phyloP scores from a whole-genome alignment of 2,797 vertebrate genomes.

The Coregonus ussuriensis region DNA sequence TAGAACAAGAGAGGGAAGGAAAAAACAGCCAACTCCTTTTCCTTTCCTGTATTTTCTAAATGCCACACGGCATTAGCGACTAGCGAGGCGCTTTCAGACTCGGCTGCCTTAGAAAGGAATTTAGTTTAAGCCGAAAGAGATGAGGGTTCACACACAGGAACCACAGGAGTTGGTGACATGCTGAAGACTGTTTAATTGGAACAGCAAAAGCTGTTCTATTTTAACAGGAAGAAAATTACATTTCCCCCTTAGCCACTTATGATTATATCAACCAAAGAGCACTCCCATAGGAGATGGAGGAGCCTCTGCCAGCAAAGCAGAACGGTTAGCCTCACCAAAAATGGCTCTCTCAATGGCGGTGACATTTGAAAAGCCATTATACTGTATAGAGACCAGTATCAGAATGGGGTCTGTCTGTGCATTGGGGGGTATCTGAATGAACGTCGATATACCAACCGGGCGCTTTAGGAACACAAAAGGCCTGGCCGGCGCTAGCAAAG shows the following conservation, averaged over 20 bases:
- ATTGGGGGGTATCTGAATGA: conserved; percentile 29
- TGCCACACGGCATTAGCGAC: conserved; percentile 48
- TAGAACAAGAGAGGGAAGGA: conserved; percentile 31
- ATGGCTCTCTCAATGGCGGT: no score
- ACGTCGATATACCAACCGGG: conserved; percentile 12
- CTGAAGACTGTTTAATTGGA: conserved; percentile 1
- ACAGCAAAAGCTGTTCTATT: conserved; percentile 38
- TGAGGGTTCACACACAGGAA: conserved; percentile 34
- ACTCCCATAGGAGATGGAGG: conserved; percentile 44
- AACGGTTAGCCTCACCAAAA: conserved; percentile 16
- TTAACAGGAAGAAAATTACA: conserved; percentile 45
- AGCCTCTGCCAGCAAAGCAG: conserved; percentile 24
- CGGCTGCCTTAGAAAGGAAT: conserved; percentile 53
- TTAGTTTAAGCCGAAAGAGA: conserved; percentile 43
- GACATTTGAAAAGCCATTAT: conserved; percentile 30
- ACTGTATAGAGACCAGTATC: conserved; percentile 33
- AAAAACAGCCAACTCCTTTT: conserved; percentile 8
- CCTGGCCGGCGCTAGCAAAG: no score
- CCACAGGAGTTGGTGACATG: conserved; percentile 32
- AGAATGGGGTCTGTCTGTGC: conserved; percentile 40
- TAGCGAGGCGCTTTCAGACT: conserved; percentile 25
- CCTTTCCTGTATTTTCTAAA: conserved; percentile 58
- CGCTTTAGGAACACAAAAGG: no score
- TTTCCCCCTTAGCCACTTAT: conserved; percentile 38
- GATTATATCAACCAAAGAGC: conserved; percentile 53